Base-by-base conservation (phyloP, 2,888 invertebrate genomes). In the Gibbula magus region DNA sequence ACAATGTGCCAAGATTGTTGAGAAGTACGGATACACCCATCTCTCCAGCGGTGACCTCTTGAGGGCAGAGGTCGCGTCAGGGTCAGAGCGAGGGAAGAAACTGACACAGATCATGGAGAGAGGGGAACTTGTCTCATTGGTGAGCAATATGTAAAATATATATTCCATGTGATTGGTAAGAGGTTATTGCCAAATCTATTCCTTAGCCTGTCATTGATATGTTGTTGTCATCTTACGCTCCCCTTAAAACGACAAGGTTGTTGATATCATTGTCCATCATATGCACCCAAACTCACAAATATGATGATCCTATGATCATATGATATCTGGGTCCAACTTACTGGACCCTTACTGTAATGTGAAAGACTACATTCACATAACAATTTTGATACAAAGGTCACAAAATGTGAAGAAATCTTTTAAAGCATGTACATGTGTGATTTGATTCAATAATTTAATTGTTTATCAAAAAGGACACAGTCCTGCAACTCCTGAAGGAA, bases 21-120 rank as follows among this genome's bases (percentile, higher is more conserved):
- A 95, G 83, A 96, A 97, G 93, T 99, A 98, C 93, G 97, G 97
- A 20, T 98, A 97, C 94, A 96, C 96, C 20, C 99, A 99, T 93
- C 94, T 99, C 84, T 98, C 98, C 82, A 91, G 92, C 45, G 93
- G 99, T 0, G 99, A 99, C 94, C 94, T 99, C 80, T 94, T 99
- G 66, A 94, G 99, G 61, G 97, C 96, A 10, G 99, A 99, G 94
- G 96, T 96, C 8, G 95, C 96, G 78, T 97, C 96, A 53, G 98
- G 98, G 45, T 97, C 98, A 10, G 95, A 95, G 0, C 94, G 97
- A 82, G 98, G 98, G 20, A 95, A 96, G 91, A 95, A 95, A 84
- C 94, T 99, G 78, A 96, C 96, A 32, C 95, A 95, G 66, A 95
- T 97, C 82, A 99, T 99, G 98, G 96, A 97, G 90, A 96, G 93